Percentiles rank a stretch among this genome's conserved stretches.
Conservation (phyloP, 2,888 invertebrate species). For the Gasteruption jaculator region DNA sequence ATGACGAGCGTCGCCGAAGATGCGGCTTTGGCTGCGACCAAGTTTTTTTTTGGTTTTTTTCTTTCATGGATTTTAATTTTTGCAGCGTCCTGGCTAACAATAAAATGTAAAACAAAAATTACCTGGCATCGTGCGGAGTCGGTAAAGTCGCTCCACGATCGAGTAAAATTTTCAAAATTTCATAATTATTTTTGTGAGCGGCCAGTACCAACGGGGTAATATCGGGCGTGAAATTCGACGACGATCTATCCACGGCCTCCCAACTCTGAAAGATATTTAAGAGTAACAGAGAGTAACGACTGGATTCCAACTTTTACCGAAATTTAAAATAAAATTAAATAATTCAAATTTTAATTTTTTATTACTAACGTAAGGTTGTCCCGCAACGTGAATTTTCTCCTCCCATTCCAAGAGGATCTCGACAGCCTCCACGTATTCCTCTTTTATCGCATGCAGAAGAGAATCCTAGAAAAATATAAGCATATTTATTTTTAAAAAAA, state of each 20-base stretch:
- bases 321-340: slow-evolving; percentile 3
- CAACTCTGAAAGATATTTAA: slow-evolving; percentile 62
- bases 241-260: slow-evolving; percentile 75
- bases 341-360: background rate
- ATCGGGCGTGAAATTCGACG: slow-evolving; percentile 87
- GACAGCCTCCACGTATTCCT: slow-evolving; percentile 97
- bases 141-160: slow-evolving; percentile 91
- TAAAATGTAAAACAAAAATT: too few species aligned
- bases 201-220: slow-evolving; percentile 94
- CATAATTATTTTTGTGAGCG: slow-evolving; percentile 95
- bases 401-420: slow-evolving; percentile 90
- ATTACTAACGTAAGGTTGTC: slow-evolving; percentile 71
- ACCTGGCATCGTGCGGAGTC: slow-evolving; percentile 88
- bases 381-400: slow-evolving; percentile 71
- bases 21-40: too few species aligned
- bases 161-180: slow-evolving; percentile 89
- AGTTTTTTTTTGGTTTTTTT: too few species aligned
- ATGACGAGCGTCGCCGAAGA: too few species aligned
- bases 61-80: too few species aligned
- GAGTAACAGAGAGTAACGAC: background rate
- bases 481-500: too few species aligned
- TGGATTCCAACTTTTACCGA: background rate
- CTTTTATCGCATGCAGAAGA: slow-evolving; percentile 92
- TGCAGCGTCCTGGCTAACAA: too few species aligned
- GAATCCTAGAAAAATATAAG: slow-evolving; percentile 64